A percentile compares a stretch with the other conserved stretches of the same genome.
Conservation (phyloP, 2,113 vertebrate genomes). For the Alces alces region DNA sequence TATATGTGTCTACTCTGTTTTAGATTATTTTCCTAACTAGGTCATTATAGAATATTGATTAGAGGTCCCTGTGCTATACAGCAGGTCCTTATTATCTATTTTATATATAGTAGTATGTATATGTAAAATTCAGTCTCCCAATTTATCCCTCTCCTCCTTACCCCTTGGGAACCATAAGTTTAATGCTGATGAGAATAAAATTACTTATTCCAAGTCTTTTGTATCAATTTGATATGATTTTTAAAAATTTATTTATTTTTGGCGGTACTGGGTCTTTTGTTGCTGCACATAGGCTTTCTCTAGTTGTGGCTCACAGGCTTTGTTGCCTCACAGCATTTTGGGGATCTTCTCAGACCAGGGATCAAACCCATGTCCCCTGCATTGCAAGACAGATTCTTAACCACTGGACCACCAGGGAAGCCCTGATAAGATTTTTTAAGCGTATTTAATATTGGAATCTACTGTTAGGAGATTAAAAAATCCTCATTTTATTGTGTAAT, state of each 20-base stretch:
- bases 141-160: neutral
- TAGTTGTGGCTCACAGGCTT: neutral
- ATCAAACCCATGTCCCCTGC: neutral
- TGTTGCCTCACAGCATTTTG: neutral
- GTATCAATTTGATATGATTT: slow-evolving; percentile 15
- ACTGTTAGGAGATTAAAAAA: neutral
- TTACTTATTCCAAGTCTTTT: neutral
- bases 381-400: neutral
- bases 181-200: neutral
- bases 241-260: neutral
- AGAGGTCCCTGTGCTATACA: neutral
- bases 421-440: neutral
- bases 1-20: neutral
- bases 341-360: neutral
- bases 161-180: neutral
- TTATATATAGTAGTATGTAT: neutral
- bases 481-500: neutral
- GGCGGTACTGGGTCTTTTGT: neutral
- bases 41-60: neutral
- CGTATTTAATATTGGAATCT: neutral
- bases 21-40: neutral
- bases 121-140: neutral
- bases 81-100: neutral
- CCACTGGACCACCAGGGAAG: neutral
- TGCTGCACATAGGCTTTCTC: neutral